Conservation (phyloP, 2,113 vertebrate species). For the Haliaeetus leucogaster region DNA sequence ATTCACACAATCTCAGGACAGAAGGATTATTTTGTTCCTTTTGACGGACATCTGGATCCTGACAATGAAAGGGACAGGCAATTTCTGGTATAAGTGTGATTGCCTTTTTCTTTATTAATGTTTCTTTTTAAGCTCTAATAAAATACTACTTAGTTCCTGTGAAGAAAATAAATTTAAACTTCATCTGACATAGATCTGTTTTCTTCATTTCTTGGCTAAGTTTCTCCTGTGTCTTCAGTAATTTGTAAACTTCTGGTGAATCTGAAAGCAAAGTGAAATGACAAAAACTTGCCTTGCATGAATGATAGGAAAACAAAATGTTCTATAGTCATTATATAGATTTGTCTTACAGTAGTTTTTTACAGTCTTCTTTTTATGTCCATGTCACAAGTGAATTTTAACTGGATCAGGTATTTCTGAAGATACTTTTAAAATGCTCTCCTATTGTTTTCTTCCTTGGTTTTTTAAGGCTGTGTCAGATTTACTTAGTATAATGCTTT, state of each 20-base stretch:
- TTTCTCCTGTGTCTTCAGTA: not conserved
- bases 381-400: not conserved
- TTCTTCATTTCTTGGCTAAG: conserved; percentile 6
- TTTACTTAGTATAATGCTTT: not conserved
- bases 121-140: not conserved
- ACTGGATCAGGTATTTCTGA: not conserved
- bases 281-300: conserved; percentile 31
- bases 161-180: conserved; percentile 28
- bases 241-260: conserved; percentile 55
- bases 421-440: not conserved
- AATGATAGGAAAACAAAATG: not conserved
- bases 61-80: not conserved
- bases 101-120: not conserved
- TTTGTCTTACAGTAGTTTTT: not conserved
- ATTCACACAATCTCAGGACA: not conserved
- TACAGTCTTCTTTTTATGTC: not conserved
- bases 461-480: not conserved
- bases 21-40: not conserved
- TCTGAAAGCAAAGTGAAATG: conserved; percentile 31
- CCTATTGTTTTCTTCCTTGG: not conserved
- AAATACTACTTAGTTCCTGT: not conserved
- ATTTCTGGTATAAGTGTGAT: not conserved
- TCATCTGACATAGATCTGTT: not conserved
- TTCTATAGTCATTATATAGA: not conserved
- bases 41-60: not conserved